These are phyloP conservation scores for Podabrus alpinus DNA, from an alignment of 2,888 invertebrate species.

Conservation along the genomic window DNA sequence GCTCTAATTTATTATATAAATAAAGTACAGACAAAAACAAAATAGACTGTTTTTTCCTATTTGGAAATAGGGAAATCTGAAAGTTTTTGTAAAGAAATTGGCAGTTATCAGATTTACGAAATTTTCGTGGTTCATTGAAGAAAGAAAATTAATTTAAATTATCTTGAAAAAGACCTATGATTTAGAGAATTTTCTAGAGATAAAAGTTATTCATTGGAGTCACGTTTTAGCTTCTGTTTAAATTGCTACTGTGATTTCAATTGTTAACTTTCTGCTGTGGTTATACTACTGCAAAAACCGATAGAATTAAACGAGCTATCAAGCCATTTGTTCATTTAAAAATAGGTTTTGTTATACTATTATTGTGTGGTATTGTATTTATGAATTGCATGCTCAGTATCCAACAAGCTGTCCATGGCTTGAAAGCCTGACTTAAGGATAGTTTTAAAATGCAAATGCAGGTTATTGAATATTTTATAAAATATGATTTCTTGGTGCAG, in stretches of 20 bases:
- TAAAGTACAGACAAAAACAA: neutral
- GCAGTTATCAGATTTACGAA: neutral
- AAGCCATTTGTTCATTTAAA: neutral
- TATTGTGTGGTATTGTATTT: neutral
- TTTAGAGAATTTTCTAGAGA: neutral
- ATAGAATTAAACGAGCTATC: neutral
- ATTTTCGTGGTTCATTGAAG: neutral
- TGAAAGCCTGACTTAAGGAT: neutral
- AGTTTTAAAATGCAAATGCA: neutral
- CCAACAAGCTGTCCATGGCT: neutral
- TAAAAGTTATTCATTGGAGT: conserved; percentile 1
- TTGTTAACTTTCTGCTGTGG: conserved; percentile 1
- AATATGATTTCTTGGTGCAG: conserved; percentile 40
- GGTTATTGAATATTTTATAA: conserved; percentile 4
- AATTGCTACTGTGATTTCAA: conserved; percentile 2
- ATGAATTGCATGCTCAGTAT: neutral
- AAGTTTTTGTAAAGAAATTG: neutral
- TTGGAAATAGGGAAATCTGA: neutral
- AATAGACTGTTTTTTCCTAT: neutral
- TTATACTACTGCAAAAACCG: neutral
- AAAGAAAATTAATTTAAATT: neutral
- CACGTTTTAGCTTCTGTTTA: conserved; percentile 5
- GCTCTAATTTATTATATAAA: too few relatives aligned
- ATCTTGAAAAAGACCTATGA: neutral
- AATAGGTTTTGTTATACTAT: neutral